These are phyloP conservation scores for Cantharis rufa DNA, from an alignment of 2,888 invertebrate species.

Conservation along the genomic window DNA sequence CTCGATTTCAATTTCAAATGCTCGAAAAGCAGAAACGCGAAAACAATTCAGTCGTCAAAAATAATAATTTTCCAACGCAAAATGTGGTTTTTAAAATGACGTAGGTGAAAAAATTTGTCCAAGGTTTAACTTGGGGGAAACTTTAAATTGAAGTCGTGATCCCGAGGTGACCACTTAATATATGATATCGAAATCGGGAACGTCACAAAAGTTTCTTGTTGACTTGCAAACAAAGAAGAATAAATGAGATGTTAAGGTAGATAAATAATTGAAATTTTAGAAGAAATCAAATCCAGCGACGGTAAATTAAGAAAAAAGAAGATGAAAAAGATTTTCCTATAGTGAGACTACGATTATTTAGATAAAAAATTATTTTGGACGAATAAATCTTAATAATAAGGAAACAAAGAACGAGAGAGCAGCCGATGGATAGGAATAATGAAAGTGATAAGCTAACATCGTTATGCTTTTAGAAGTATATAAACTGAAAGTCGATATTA, in stretches of 20 bases:
- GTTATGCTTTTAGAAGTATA: background rate
- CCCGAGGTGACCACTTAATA: background rate
- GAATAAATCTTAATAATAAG: background rate
- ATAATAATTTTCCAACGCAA: background rate
- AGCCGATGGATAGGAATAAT: background rate
- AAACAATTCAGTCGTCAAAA: slow-evolving; percentile 11
- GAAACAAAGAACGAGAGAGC: background rate
- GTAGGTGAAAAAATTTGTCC: background rate
- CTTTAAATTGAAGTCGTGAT: background rate
- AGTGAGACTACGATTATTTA: background rate
- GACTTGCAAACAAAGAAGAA: background rate
- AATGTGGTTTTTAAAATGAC: background rate
- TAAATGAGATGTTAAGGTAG: background rate
- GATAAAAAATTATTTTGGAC: background rate
- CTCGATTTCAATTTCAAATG: slow-evolving; percentile 24
- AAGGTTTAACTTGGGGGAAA: background rate
- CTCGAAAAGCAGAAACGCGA: slow-evolving; percentile 12
- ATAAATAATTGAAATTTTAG: background rate
- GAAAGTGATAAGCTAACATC: background rate
- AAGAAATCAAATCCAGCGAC: too few relatives aligned
- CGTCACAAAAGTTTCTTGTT: background rate
- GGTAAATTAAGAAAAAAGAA: background rate
- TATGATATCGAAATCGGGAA: background rate
- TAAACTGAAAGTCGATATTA: background rate
- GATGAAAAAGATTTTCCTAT: background rate